Evolutionary conservation across 1,140 invertebrate species (phyloP).

Genomic region (Gryllus bimaculatus): DNA sequence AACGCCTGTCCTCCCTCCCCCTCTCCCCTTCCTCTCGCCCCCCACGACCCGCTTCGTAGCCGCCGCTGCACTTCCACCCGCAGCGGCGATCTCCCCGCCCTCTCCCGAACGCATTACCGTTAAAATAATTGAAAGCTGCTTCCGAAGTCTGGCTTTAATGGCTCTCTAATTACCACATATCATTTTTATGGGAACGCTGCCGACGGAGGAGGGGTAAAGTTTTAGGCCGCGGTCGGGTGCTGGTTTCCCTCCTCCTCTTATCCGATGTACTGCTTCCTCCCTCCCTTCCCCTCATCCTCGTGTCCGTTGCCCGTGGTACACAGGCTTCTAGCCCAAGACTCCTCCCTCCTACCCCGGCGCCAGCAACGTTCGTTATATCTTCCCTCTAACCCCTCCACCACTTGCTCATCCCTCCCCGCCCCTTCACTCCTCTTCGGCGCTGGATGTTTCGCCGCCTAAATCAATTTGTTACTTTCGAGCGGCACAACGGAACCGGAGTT

Average conservation of each 20-base stretch:
- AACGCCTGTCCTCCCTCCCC: no score
- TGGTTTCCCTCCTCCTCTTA: no score
- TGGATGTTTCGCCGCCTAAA: not conserved
- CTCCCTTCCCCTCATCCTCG: no score
- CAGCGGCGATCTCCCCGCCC: not conserved
- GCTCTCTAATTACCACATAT: not conserved
- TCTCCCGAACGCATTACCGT: not conserved
- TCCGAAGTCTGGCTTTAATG: constrained; percentile 3
- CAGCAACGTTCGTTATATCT: no score
- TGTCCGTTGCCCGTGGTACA: no score
- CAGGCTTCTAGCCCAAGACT: no score
- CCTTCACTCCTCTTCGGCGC: not conserved
- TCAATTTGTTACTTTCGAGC: not conserved
- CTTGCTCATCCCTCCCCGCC: no score
- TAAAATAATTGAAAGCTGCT: constrained; percentile 5
- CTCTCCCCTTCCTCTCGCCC: not conserved
- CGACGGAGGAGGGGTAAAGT: not conserved
- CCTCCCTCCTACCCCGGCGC: no score
- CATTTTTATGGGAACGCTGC: not conserved
- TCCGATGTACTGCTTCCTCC: no score
- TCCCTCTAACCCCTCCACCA: no score
- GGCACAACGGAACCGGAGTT: not conserved
- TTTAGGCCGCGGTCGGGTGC: no score
- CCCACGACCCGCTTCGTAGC: not conserved
- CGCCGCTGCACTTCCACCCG: not conserved